Evolutionary conservation across 2,113 vertebrate genomes (phyloP), one percentile per base, ranked within the genome.

Genomic region (Lagenorhynchus albirostris): DNA sequence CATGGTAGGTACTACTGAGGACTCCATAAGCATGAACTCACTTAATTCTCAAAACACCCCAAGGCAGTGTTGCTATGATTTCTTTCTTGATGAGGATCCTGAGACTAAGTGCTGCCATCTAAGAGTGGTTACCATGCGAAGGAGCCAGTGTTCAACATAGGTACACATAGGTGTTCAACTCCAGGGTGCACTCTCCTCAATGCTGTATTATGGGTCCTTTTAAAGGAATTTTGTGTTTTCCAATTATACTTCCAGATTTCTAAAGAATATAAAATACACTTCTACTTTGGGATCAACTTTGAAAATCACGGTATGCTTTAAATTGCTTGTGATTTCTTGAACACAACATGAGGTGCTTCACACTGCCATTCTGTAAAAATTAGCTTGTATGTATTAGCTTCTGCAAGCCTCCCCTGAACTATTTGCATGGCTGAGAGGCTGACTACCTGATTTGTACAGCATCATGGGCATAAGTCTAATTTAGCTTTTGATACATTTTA

Each of bases 91-190:
- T 65, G 60, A 62, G 15, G 3, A 55, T 3, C 41, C 25, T 10
- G 50, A 94, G 38, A 29, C 67, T 71, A 29, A 47, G 26, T 44
- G 29, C 14, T 5, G 2, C 25, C 31, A n/a, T n/a, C 70, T 58
- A 25, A 9, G 33, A 33, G 44, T 33, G 9, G 15, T 62, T 44
- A n/a, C 12, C 20, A 12, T 11, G 14, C 0, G 0, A 53, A 11
- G 25, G 23, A 53, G 17, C 17, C n/a, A 36, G 13, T 6, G 44
- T 44, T 89, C 44, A 10, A 5, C 47, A 29, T 33, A 50, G 17
- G 44, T 50, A 33, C 5, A 1, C 0, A 1, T 6, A 62, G 14
- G 13, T 4, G 2, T 53, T 82, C 3, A 7, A 82, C n/a, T 62
- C 6, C 23, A 87, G 81, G 85, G 1, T 25, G 38, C 12, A 15